Percentiles rank a stretch among this genome's conserved stretches.
Evolutionary conservation across 2,113 vertebrate species (phyloP).

Genomic region (Hiodon alosoides): DNA sequence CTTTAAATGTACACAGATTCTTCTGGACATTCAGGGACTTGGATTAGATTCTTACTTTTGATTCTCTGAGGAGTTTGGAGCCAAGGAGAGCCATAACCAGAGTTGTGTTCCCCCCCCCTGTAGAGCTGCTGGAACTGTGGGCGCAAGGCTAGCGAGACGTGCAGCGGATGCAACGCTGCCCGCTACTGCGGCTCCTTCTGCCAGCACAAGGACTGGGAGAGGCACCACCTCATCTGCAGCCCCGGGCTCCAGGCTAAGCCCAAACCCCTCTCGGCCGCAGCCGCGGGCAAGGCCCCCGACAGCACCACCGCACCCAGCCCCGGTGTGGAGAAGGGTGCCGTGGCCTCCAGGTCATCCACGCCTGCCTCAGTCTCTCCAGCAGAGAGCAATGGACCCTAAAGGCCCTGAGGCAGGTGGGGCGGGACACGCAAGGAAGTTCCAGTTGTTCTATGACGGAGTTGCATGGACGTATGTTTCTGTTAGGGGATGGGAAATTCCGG

Average conservation of each 20-base stretch:
- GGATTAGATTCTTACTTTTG: too few species aligned
- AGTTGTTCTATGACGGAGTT: background rate
- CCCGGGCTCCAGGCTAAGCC: conserved; percentile 81
- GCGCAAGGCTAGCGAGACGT: conserved; percentile 96
- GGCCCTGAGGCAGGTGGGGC: background rate
- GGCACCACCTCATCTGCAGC: conserved; percentile 92
- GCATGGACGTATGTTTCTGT: background rate
- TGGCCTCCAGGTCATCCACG: conserved; percentile 82
- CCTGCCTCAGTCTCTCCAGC: conserved; percentile 79
- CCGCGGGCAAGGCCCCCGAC: conserved; percentile 55
- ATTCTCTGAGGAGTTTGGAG: background rate
- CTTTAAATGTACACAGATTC: too few species aligned
- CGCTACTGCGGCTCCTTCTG: conserved; percentile 98
- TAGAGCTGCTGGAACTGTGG: conserved; percentile 99
- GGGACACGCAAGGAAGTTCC: background rate
- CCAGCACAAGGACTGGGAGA: conserved; percentile 99
- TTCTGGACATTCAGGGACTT: too few species aligned
- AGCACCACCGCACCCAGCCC: conserved; percentile 62
- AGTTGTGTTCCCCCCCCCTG: conserved; percentile 26
- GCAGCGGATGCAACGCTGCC: conserved; percentile 95
- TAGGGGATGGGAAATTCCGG: too few species aligned
- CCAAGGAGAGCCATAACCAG: background rate
- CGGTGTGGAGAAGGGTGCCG: conserved; percentile 71
- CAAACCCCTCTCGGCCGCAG: conserved; percentile 63
- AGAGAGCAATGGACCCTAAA: conserved; percentile 66